A percentile compares a stretch with the other conserved stretches of the same genome.
Conservation (phyloP, 2,113 vertebrate genomes). For the Pogona vitticeps region DNA sequence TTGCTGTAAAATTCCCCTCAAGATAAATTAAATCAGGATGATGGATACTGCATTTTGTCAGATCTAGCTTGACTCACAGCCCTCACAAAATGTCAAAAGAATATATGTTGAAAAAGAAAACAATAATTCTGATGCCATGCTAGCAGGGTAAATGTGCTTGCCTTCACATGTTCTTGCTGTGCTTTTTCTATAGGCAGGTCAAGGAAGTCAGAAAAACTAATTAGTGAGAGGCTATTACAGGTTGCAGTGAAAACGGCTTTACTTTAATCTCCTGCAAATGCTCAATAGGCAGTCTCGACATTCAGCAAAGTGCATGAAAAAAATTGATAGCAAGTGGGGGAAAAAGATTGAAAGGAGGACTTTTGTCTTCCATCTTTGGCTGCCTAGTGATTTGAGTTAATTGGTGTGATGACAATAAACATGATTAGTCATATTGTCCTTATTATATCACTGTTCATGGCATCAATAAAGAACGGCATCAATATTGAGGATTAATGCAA, state of each 20-base stretch:
- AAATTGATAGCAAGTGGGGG: neutral
- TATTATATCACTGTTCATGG: constrained; percentile 18
- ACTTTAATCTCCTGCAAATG: constrained; percentile 49
- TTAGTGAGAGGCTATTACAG: constrained; percentile 42
- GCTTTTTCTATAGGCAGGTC: constrained; percentile 13
- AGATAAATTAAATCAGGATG: neutral
- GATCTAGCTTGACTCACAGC: neutral
- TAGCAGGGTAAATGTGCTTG: constrained; percentile 2
- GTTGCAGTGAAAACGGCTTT: constrained; percentile 36
- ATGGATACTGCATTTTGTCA: neutral
- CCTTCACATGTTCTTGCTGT: constrained; percentile 33
- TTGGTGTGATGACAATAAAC: neutral
- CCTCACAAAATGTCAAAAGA: neutral
- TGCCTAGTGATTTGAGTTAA: constrained; percentile 39
- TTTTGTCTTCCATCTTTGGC: constrained; percentile 35
- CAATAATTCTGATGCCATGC: neutral
- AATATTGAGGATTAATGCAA: constrained; percentile 12
- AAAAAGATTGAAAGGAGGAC: constrained; percentile 19
- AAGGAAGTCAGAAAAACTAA: constrained; percentile 55
- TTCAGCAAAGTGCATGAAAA: constrained; percentile 35
- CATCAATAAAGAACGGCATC: neutral
- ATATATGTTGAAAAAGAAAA: constrained; percentile 12
- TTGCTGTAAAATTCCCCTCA: neutral
- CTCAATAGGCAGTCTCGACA: constrained; percentile 38
- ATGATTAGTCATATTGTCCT: constrained; percentile 17